Base-by-base conservation (phyloP, 2,113 vertebrate species). In the Rhinoderma darwinii region DNA sequence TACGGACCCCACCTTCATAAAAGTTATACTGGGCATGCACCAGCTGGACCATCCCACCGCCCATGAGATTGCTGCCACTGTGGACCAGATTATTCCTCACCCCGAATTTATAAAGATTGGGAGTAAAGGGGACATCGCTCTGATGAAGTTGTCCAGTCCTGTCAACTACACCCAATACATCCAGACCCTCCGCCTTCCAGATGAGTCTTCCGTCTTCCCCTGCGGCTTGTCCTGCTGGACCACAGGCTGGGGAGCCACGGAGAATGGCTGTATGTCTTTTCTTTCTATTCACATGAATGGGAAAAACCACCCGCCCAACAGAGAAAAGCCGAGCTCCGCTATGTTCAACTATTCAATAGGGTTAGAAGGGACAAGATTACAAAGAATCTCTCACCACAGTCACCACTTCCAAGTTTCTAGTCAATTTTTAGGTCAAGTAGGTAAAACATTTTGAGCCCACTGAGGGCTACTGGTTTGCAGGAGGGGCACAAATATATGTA, bases 141-240 rank as follows among this genome's bases (percentile, higher is more conserved):
- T 99, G 88, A 93, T 99, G 74, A 94, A 94, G 89, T 92, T 99
- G 30, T 95, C 96, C 89, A 94, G 96, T 37, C 93, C 96, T 0
- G 94, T 96, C 72, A 92, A 94, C 88, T 89, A 89, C 25, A 92
- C 93, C 0, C 70, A 94, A 0, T 84, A 94, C 1, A 94, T 96
- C 75, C 93, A 88, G 68, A 96, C 97, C 0, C 91, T 95, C 89
- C 98, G 97, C 89, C 92, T 99, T 88, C 97, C 97, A 0, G 90
- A 95, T 0, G 90, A 89, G 30, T 95, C 95, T 11, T 96, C 97
- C 51, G 89, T 93, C 90, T 96, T 97, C 74, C 94, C 96, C 70
- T 92, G 96, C 0, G 96, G 95, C 41, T 93, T 95, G 88, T 90
- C 94, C 35, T 99, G 98, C 94, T 99, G 97, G 98, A 96, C 97